Conservation (phyloP, 2,888 invertebrate genomes). For the Metacarcinus magister region DNA sequence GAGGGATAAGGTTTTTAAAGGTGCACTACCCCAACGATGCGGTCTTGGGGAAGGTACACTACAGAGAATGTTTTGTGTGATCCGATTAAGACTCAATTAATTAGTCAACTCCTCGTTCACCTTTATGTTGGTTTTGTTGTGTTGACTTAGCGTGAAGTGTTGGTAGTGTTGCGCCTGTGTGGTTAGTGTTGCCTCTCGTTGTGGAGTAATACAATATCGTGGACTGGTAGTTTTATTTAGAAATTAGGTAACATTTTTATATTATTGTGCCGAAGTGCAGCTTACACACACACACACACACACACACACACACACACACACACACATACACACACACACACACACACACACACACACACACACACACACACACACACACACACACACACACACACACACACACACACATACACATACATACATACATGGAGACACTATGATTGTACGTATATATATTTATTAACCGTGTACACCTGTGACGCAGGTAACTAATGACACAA, state of each 20-base stretch:
- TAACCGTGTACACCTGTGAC: no score
- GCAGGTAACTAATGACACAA: no score
- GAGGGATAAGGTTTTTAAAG: neutral
- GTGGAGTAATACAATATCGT: neutral
- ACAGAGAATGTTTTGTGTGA: neutral
- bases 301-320: no score
- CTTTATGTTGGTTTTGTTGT: neutral
- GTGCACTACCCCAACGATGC: neutral
- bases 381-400: constrained; percentile 12
- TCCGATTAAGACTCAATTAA: neutral
- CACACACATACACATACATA: neutral
- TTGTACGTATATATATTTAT: no score
- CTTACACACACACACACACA: neutral
- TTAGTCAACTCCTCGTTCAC: neutral
- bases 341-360: neutral
- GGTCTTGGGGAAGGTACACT: neutral
- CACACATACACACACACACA: neutral
- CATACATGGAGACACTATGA: no score
- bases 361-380: neutral
- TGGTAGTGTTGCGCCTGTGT: neutral
- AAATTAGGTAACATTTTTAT: neutral
- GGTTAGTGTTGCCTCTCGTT: neutral
- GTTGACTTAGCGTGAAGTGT: neutral
- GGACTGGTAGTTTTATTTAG: neutral
- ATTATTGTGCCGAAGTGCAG: no score